A percentile compares a stretch with the other conserved stretches of the same genome.
phyloP scores from a whole-genome alignment of 2,797 vertebrate genomes.

The Acanthopagrus latus region DNA sequence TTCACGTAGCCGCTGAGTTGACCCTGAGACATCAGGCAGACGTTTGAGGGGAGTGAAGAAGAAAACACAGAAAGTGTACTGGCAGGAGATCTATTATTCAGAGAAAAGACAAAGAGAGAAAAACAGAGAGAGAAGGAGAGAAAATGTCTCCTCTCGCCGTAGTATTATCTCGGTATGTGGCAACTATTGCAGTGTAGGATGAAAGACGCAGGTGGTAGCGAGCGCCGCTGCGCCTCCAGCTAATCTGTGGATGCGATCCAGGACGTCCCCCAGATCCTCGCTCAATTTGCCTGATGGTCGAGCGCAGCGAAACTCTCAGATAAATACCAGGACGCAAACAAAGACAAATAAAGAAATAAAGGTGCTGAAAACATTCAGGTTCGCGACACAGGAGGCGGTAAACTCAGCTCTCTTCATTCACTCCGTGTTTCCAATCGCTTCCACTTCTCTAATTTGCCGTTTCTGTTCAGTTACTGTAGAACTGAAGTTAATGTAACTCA shows the following conservation, averaged over 20 bases:
- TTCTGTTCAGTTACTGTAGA: no score
- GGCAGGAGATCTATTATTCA: conserved; percentile 80
- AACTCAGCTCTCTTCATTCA: no score
- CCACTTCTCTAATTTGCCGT: no score
- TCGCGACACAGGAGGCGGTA: no score
- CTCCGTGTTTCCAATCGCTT: no score
- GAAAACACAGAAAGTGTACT: conserved; percentile 83
- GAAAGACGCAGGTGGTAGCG: conserved; percentile 70
- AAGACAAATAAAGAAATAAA: conserved; percentile 9
- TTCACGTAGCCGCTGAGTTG: conserved; percentile 91
- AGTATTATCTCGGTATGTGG: conserved; percentile 74
- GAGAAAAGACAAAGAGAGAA: conserved; percentile 58
- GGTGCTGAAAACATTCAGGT: no score
- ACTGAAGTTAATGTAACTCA: no score
- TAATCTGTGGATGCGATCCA: conserved; percentile 62
- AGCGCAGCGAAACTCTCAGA: conserved; percentile 22
- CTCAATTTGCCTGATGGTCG: conserved; percentile 32
- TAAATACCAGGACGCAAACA: conserved; percentile 16
- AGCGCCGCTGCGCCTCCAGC: conserved; percentile 58
- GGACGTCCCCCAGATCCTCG: conserved; percentile 43
- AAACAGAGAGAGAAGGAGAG: conserved; percentile 55
- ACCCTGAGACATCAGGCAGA: conserved; percentile 90
- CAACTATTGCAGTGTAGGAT: conserved; percentile 68
- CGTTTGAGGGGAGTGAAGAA: conserved; percentile 76
- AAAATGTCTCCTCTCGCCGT: conserved; percentile 57